Evolutionary conservation across 1,140 invertebrate genomes (phyloP).

Genomic region (Drosophila ananassae): DNA sequence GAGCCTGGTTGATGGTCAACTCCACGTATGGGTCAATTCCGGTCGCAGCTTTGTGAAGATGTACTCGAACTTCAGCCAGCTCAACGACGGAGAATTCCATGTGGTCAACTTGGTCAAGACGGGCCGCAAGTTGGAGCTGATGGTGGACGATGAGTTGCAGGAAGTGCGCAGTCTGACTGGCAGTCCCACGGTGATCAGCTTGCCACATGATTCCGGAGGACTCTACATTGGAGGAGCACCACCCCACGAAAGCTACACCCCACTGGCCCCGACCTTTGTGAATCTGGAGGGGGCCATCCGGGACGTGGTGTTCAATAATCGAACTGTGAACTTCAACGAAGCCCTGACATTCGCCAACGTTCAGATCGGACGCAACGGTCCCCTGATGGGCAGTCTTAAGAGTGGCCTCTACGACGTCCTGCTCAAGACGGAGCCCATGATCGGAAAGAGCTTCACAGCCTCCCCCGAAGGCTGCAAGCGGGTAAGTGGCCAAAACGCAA

Average conservation of each 20-base stretch:
- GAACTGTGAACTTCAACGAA: conserved; percentile 88
- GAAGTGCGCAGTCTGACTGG: conserved; percentile 85
- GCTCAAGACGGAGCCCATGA: conserved; percentile 84
- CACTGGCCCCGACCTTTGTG: conserved; percentile 83
- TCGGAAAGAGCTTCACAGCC: conserved; percentile 83
- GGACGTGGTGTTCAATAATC: conserved; percentile 92
- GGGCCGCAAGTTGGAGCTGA: conserved; percentile 86
- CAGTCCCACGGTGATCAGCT: conserved; percentile 85
- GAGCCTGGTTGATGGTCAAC: conserved; percentile 87
- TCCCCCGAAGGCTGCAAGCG: conserved; percentile 83
- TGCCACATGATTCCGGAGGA: conserved; percentile 84
- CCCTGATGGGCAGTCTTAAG: conserved; percentile 85
- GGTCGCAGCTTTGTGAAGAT: conserved; percentile 88
- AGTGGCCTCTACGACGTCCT: conserved; percentile 83
- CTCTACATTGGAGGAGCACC: conserved; percentile 84
- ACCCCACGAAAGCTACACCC: conserved; percentile 63
- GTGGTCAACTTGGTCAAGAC: conserved; percentile 86
- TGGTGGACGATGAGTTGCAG: conserved; percentile 88
- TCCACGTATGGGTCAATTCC: conserved; percentile 87
- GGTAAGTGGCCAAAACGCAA: conserved; percentile 70
- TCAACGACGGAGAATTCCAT: conserved; percentile 88
- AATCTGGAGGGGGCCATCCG: conserved; percentile 91
- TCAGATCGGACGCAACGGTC: conserved; percentile 88
- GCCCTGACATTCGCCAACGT: conserved; percentile 88
- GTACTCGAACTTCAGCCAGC: conserved; percentile 86